phyloP scores from a whole-genome alignment of 2,888 invertebrate species.

The Dioctria rufipes region DNA sequence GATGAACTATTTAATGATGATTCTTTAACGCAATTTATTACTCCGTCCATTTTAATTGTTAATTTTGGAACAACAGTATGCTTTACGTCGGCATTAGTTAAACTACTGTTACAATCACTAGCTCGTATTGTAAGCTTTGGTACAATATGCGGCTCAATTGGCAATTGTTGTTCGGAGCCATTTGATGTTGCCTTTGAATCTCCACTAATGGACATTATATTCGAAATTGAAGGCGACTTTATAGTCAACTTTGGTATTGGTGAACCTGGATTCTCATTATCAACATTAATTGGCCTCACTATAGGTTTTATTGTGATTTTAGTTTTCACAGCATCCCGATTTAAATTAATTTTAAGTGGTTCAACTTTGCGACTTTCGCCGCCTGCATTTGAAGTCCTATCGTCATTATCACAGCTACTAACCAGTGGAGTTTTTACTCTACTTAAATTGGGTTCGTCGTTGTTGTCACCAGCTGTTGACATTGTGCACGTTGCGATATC shows the following conservation, averaged over 20 bases:
- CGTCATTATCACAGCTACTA: conserved; percentile 49
- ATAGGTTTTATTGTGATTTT: conserved; percentile 68
- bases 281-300: conserved; percentile 64
- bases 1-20: conserved; percentile 52
- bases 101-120: conserved; percentile 62
- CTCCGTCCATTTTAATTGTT: conserved; percentile 68
- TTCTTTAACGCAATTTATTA: conserved; percentile 54
- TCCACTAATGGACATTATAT: conserved; percentile 38
- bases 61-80: conserved; percentile 68
- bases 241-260: conserved; percentile 64
- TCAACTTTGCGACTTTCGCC: conserved; percentile 67
- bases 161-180: conserved; percentile 35
- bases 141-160: conserved; percentile 67
- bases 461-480: conserved; percentile 5
- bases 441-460: conserved; percentile 30
- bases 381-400: conserved; percentile 24
- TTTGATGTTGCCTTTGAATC: conserved; percentile 30
- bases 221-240: conserved; percentile 59
- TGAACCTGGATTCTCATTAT: conserved; percentile 40
- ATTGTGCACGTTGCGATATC: conserved; percentile 38
- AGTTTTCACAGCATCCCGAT: conserved; percentile 60
- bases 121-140: conserved; percentile 70
- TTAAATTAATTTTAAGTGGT: conserved; percentile 70
- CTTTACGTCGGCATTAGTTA: conserved; percentile 63
- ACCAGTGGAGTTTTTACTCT: conserved; percentile 48